Evolutionary conservation across 2,797 vertebrate genomes (phyloP).

Genomic region (Acanthurus tractus): DNA sequence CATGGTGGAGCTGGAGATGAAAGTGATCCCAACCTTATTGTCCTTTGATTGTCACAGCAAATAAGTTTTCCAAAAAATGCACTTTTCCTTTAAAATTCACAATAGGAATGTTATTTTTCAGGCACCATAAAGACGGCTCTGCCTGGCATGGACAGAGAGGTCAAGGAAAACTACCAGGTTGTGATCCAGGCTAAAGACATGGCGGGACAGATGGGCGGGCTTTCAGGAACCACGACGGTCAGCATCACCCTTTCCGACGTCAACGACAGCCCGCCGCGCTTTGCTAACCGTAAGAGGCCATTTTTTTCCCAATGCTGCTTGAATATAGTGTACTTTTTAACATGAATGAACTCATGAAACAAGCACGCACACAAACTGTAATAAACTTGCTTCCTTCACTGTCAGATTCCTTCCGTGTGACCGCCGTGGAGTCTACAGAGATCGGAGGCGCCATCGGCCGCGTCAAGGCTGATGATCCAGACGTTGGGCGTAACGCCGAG

Average conservation of each 20-base stretch:
- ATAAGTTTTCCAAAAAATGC: constrained; percentile 18
- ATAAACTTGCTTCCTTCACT: background rate
- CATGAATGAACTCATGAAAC: background rate
- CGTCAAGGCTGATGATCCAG: constrained; percentile 95
- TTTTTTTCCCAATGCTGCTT: background rate
- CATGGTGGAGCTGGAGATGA: constrained; percentile 8
- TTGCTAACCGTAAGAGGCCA: constrained; percentile 91
- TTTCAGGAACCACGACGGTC: constrained; percentile 95
- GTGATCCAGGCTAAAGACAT: constrained; percentile 99
- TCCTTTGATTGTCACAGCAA: constrained; percentile 29
- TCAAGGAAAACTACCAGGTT: constrained; percentile 95
- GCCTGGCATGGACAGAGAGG: constrained; percentile 96
- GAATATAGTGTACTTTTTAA: background rate
- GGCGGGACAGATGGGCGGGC: constrained; percentile 97
- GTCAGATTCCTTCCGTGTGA: constrained; percentile 93
- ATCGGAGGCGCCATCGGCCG: constrained; percentile 91
- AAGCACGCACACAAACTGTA: background rate
- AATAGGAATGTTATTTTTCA: constrained; percentile 58
- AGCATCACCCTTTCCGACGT: constrained; percentile 95
- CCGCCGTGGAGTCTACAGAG: constrained; percentile 89
- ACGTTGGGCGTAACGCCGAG: constrained; percentile 92
- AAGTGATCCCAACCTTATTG: constrained; percentile 46
- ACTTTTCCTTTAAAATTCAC: constrained; percentile 21
- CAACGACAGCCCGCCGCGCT: constrained; percentile 96
- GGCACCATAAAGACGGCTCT: constrained; percentile 96